These are phyloP conservation scores for Sinocyclocheilus anshuiensis DNA, from an alignment of 2,113 vertebrate genomes.

Conservation along the genomic window DNA sequence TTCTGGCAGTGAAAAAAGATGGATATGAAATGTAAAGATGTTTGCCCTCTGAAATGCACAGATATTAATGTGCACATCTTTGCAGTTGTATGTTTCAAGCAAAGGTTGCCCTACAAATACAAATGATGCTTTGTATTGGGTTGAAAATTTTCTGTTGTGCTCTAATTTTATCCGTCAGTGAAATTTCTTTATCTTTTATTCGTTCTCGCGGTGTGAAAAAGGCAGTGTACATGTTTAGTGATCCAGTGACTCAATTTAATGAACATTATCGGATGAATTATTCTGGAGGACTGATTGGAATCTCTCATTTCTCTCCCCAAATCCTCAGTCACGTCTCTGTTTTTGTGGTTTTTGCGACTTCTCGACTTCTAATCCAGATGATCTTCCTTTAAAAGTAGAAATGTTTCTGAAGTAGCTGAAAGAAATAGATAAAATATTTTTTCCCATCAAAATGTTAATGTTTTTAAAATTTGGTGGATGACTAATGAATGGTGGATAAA, in stretches of 20 bases:
- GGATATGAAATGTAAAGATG: conserved; percentile 23
- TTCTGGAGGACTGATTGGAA: background rate
- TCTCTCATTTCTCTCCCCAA: background rate
- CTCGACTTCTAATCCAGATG: background rate
- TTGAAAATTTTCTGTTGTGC: background rate
- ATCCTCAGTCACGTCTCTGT: background rate
- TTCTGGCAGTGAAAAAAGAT: conserved; percentile 38
- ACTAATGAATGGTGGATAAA: background rate
- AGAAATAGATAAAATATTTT: background rate
- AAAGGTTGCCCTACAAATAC: background rate
- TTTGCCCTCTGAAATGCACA: background rate
- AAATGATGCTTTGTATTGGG: background rate
- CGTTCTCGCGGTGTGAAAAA: background rate
- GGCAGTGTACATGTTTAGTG: background rate
- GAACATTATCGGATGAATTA: background rate
- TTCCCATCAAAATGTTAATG: background rate
- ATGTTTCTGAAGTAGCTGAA: background rate
- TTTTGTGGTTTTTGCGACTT: no score
- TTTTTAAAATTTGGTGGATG: background rate
- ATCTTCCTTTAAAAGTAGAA: background rate
- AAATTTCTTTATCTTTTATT: background rate
- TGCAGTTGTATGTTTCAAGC: background rate
- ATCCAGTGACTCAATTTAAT: background rate
- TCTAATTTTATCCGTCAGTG: background rate
- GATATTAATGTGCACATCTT: background rate